Conservation (phyloP, 2,888 invertebrate species). For the Ochropleura leucogaster region DNA sequence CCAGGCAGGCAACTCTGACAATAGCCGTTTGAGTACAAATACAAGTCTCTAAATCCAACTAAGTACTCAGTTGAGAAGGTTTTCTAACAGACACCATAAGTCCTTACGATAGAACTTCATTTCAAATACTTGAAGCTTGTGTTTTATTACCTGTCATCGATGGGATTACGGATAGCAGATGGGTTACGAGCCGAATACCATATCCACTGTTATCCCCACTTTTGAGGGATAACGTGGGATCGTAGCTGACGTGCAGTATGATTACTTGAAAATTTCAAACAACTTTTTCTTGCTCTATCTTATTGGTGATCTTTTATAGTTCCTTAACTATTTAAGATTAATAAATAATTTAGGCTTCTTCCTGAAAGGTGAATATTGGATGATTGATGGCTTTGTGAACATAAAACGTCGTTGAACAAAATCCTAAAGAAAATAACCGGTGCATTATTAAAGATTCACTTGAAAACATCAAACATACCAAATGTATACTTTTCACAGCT, state of each 20-base stretch:
- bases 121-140: conserved; percentile 27
- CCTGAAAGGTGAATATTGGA: not conserved
- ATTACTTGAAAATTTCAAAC: conserved; percentile 8
- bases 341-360: too few relatives aligned
- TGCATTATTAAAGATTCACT: conserved; percentile 15
- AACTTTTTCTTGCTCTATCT: not conserved
- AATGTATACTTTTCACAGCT: conserved; percentile 32
- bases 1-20: too few relatives aligned
- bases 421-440: not conserved
- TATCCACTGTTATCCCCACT: not conserved
- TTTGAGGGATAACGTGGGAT: conserved; percentile 32
- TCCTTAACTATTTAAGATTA: too few relatives aligned
- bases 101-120: conserved; percentile 29
- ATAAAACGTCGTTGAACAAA: not conserved
- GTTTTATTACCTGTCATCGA: conserved; percentile 44
- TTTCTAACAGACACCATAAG: conserved; percentile 21
- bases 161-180: conserved; percentile 31
- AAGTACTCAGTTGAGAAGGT: not conserved
- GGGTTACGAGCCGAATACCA: not conserved
- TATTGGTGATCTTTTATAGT: not conserved
- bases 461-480: conserved; percentile 16
- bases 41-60: not conserved
- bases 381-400: not conserved
- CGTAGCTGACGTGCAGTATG: not conserved
- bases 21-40: not conserved